Base-by-base conservation (phyloP, 2,797 vertebrate species). In the Acanthurus lineatus region DNA sequence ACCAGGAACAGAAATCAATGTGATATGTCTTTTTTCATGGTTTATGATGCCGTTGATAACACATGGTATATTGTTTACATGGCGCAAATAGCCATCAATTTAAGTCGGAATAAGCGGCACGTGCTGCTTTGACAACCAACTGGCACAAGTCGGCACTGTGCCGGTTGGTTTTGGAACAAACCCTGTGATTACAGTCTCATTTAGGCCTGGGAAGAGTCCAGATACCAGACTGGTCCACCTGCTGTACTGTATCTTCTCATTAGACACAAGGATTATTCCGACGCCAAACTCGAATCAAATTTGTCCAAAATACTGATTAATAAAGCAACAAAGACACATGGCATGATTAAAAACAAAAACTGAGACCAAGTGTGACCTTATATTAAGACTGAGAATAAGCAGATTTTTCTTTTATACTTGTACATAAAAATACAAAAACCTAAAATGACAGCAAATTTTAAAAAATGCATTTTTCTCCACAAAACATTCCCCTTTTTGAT, bases 201-300 rank as follows among this genome's bases (percentile, higher is more conserved):
- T 45, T 57, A 49, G 52, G 62, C 22, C 42, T 38, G 49, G n/a
- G 67, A 65, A 17, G 15, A n/a, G 14, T 72, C 19, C 64, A 68
- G 56, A 68, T 11, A 45, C 16, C 17, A 51, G 63, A 67, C 59
- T 48, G 4, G n/a, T 35, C 68, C 58, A 54, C 38, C 60, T 69
- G 75, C 65, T 73, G 32, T 14, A 66, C 60, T 70, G 47, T 3
- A 53, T 40, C 48, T 28, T 61, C 8, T 73, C 65, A 76, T 81
- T 40, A 76, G 38, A 59, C 16, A 9, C 35, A 53, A 22, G 0
- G 9, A 65, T 44, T 47, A 73, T 20, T 63, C 6, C 35, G 64
- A 57, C 45, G 7, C 17, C 59, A 44, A 25, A 56, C 3, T 25
- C 15, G 16, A 35, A 69, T 68, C 35, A 9, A 61, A 9, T 38